These are phyloP conservation scores for Chlorospingus semifuscus DNA, from an alignment of 2,797 vertebrate species.

Conservation along the genomic window DNA sequence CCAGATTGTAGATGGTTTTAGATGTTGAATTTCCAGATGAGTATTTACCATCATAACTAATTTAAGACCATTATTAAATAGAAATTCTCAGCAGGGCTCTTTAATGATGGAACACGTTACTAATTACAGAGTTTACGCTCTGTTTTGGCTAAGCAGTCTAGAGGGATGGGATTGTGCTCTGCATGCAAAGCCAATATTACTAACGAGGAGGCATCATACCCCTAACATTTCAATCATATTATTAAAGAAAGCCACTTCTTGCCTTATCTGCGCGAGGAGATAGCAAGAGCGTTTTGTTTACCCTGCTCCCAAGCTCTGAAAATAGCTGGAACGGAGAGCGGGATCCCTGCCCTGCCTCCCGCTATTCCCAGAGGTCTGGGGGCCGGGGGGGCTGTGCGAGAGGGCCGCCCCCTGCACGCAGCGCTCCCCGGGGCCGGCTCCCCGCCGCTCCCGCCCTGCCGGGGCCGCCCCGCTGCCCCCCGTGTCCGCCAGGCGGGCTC, in stretches of 20 bases:
- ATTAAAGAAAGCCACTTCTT: slow-evolving; percentile 53
- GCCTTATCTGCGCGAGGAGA: not conserved
- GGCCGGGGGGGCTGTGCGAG: not conserved
- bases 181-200: slow-evolving; percentile 72
- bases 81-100: slow-evolving; percentile 78
- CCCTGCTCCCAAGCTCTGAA: not conserved
- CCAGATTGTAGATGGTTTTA: slow-evolving; percentile 71
- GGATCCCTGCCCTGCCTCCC: not conserved
- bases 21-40: slow-evolving; percentile 76
- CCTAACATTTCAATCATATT: slow-evolving; percentile 59
- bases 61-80: slow-evolving; percentile 78
- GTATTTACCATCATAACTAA: slow-evolving; percentile 81
- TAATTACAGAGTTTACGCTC: slow-evolving; percentile 74
- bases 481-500: not conserved
- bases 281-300: not conserved
- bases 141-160: slow-evolving; percentile 71
- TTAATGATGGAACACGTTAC: slow-evolving; percentile 72
- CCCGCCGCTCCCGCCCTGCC: not conserved
- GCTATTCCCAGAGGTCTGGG: not conserved
- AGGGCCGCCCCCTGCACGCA: not conserved
- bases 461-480: not conserved
- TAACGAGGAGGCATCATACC: slow-evolving; percentile 56
- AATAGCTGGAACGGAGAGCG: not conserved
- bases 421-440: not conserved
- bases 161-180: slow-evolving; percentile 44